Conservation (phyloP, 2,113 vertebrate genomes). For the Rhabdomys dilectus region DNA sequence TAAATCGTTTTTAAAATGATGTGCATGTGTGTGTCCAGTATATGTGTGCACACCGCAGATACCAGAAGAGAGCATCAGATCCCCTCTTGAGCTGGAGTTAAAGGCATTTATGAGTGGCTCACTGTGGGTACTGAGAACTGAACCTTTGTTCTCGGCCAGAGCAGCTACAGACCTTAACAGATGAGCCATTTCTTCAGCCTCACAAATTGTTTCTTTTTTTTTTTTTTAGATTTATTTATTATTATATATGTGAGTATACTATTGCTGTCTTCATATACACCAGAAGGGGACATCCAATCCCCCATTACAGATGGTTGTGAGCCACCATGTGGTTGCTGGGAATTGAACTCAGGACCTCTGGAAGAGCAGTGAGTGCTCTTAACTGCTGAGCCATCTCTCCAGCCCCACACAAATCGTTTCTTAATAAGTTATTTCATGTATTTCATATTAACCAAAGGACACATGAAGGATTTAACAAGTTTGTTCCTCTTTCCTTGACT, state of each 20-base stretch:
- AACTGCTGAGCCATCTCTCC: neutral
- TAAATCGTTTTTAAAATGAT: neutral
- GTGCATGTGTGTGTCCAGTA: neutral
- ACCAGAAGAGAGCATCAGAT: neutral
- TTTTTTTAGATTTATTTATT: too few species aligned
- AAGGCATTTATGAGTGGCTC: neutral
- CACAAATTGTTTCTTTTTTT: neutral
- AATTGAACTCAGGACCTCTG: too few species aligned
- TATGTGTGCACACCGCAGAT: neutral
- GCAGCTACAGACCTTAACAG: neutral
- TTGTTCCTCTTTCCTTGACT: neutral
- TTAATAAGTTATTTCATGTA: too few species aligned
- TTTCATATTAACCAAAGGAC: neutral
- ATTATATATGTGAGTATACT: too few species aligned
- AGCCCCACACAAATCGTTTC: neutral
- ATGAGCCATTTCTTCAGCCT: neutral
- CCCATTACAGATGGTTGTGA: too few species aligned
- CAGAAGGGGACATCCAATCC: too few species aligned
- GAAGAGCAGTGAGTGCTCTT: too few species aligned
- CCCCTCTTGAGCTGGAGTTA: neutral
- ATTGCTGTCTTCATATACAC: too few species aligned
- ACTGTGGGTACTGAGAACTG: neutral
- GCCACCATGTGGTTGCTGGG: too few species aligned
- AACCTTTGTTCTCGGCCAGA: neutral
- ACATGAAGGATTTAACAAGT: neutral